phyloP scores from a whole-genome alignment of 2,797 vertebrate genomes.

The Alauda arvensis region DNA sequence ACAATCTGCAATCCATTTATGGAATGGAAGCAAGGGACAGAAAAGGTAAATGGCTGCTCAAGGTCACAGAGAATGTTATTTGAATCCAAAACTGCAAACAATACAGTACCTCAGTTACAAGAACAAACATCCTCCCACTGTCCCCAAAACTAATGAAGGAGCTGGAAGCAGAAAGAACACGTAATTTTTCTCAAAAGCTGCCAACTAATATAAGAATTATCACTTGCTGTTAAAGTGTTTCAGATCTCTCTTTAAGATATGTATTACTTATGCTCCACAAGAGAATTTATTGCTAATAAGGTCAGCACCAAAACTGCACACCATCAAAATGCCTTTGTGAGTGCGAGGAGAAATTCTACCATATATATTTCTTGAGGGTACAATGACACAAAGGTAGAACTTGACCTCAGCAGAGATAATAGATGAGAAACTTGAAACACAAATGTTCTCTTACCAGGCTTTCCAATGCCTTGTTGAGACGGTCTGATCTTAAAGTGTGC shows the following conservation, averaged over 20 bases:
- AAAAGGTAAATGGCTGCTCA: not conserved
- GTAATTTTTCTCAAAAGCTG: constrained; percentile 11
- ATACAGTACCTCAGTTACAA: not conserved
- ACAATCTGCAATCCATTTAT: not conserved
- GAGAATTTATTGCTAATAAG: not conserved
- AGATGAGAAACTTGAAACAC: not conserved
- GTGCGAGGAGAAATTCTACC: not conserved
- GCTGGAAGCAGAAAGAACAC: not conserved
- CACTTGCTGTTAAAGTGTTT: constrained; percentile 12
- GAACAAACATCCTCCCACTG: not conserved
- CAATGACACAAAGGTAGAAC: not conserved
- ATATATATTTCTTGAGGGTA: not conserved
- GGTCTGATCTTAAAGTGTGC: not conserved
- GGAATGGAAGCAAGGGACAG: not conserved
- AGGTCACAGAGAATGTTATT: not conserved
- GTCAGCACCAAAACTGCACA: not conserved
- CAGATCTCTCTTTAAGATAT: not conserved
- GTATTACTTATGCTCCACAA: not conserved
- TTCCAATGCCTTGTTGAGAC: not conserved
- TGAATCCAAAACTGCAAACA: not conserved
- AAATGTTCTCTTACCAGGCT: not conserved
- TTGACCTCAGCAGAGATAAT: not conserved
- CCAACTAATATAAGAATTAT: constrained; percentile 5
- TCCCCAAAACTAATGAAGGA: not conserved
- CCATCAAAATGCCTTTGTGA: not conserved